These are phyloP conservation scores for Tilapia sparmanii DNA, from an alignment of 2,113 vertebrate genomes.

Conservation along the genomic window DNA sequence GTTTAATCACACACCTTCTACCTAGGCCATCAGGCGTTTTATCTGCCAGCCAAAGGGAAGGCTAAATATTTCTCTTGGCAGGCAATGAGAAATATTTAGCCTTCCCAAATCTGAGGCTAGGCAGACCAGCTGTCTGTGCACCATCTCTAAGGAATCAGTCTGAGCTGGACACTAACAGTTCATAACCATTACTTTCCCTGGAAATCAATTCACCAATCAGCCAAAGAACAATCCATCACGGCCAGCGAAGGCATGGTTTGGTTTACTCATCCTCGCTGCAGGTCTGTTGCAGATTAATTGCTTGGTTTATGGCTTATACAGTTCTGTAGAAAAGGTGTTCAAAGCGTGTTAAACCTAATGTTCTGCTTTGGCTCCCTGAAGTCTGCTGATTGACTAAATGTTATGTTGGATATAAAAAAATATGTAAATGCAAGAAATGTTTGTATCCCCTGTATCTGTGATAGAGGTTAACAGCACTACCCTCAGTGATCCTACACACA, in stretches of 20 bases:
- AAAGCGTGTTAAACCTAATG: background rate
- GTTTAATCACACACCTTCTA: constrained; percentile 36
- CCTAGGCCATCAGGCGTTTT: constrained; percentile 2
- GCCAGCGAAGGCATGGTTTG: background rate
- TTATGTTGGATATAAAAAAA: background rate
- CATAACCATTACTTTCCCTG: background rate
- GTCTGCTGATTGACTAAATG: background rate
- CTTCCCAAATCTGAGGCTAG: background rate
- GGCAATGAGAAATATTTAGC: constrained; percentile 22
- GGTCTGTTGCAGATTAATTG: background rate
- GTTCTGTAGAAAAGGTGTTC: background rate
- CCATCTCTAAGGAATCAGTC: background rate
- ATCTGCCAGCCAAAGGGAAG: constrained; percentile 8
- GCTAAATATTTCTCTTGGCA: background rate
- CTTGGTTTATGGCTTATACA: background rate
- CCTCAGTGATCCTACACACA: background rate
- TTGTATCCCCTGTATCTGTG: background rate
- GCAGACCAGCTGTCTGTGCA: background rate
- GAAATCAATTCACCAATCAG: constrained; percentile 23
- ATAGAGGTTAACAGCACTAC: background rate
- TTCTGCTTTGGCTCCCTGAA: background rate
- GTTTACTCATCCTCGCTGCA: background rate
- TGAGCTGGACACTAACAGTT: background rate
- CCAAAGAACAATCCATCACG: background rate
- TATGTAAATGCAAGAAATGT: background rate